Conservation (phyloP, 2,113 vertebrate species). For the Heliornis fulica region DNA sequence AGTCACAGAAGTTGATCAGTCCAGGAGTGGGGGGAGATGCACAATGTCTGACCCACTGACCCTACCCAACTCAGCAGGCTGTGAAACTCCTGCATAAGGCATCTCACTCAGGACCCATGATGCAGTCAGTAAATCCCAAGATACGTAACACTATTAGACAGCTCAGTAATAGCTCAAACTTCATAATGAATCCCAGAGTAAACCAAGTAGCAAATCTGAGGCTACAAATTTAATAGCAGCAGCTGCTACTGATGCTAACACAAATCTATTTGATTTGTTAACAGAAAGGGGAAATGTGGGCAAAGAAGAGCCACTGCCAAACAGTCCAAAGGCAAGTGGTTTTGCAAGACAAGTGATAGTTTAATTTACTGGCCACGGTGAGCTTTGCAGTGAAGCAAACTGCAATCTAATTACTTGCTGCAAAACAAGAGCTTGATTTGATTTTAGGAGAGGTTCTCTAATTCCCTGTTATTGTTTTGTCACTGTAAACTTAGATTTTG, state of each 20-base stretch:
- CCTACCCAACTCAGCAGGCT: background rate
- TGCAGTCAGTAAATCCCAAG: background rate
- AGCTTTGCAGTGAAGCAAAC: slow-evolving; percentile 43
- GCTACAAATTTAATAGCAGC: background rate
- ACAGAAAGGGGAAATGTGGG: background rate
- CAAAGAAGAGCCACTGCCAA: background rate
- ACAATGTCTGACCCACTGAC: background rate
- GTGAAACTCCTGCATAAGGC: background rate
- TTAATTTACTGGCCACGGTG: slow-evolving; percentile 53
- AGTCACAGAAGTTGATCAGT: background rate
- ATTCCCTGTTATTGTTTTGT: slow-evolving; percentile 40
- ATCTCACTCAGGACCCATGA: background rate
- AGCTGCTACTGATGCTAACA: background rate
- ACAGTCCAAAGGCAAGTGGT: slow-evolving; percentile 17
- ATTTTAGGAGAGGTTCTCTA: slow-evolving; percentile 50
- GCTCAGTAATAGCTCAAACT: background rate
- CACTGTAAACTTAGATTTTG: slow-evolving; percentile 37
- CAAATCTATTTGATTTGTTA: background rate
- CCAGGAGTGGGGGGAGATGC: background rate
- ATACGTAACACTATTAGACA: background rate
- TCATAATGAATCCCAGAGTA: background rate
- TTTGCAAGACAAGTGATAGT: slow-evolving; percentile 23
- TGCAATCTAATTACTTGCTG: slow-evolving; percentile 49
- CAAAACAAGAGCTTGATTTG: slow-evolving; percentile 57
- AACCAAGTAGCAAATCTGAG: background rate